phyloP scores from a whole-genome alignment of 2,113 vertebrate species.

The Hemichromis elongatus region DNA sequence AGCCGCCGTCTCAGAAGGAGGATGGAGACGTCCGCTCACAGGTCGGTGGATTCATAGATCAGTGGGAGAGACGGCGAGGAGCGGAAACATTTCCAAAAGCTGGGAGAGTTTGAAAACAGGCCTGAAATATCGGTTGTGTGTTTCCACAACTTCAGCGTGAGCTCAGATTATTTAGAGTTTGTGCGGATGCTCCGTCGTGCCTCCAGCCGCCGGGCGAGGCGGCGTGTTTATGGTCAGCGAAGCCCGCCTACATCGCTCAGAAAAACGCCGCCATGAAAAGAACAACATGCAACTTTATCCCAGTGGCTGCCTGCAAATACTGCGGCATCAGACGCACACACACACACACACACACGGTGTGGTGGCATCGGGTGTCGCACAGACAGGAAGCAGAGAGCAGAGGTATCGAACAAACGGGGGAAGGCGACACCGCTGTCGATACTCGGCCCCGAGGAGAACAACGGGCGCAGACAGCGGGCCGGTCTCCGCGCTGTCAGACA shows the following conservation, averaged over 20 bases:
- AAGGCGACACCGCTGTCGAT: constrained; percentile 65
- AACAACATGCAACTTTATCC: constrained; percentile 40
- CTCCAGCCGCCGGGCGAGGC: neutral
- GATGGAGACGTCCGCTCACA: neutral
- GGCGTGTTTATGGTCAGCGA: constrained; percentile 18
- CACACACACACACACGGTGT: neutral
- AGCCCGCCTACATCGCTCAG: constrained; percentile 8
- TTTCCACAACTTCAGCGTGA: no score
- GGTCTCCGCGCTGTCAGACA: neutral
- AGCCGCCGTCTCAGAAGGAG: neutral
- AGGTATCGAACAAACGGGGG: constrained; percentile 51
- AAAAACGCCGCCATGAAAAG: constrained; percentile 30
- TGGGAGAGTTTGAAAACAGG: neutral
- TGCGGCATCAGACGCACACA: constrained; percentile 8
- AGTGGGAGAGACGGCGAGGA: neutral
- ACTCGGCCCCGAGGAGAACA: neutral
- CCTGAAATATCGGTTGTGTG: neutral
- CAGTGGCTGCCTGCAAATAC: neutral
- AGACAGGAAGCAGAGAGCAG: constrained; percentile 61
- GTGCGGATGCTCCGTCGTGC: neutral
- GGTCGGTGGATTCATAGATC: neutral
- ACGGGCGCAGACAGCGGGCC: constrained; percentile 11
- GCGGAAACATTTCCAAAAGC: neutral
- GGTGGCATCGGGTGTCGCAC: constrained; percentile 42
- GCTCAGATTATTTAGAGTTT: neutral